Evolutionary conservation across 2,888 invertebrate species (phyloP), one percentile per base, ranked within the genome.

Genomic region (Megamerina dolium): DNA sequence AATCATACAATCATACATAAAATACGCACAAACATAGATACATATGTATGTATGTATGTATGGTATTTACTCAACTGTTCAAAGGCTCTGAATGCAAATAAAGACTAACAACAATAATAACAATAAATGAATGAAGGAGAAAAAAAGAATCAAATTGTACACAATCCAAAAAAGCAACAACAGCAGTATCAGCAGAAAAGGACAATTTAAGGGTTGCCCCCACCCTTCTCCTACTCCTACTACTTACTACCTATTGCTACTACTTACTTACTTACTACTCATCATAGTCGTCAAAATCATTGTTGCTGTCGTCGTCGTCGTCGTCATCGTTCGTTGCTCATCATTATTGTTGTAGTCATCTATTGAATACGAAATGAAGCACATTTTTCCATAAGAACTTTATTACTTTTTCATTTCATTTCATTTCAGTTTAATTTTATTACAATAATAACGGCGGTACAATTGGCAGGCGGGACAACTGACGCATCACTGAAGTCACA

Each of bases 331-430:
- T n/a, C n/a, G n/a, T n/a, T n/a, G n/a, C n/a, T n/a, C n/a, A n/a
- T n/a, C n/a, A n/a, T n/a, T n/a, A 16, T 3, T 13, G 10, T 3
- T 8, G 18, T 10, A 10, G 8, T 37, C 13, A 20, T 30, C 41
- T 30, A 48, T 50, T 57, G 54, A 53, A 50, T 52, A 45, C 39
- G 51, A 41, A 54, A 46, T 51, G 46, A 53, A 45, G 49, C 37
- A 41, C n/a, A n/a, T n/a, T 59, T 57, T 55, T 57, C 59, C 60
- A 63, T 61, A 53, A 61, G 62, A 58, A 61, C 60, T 58, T 60
- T 61, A 60, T 58, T 61, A 60, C 60, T 61, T 60, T 61, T 60
- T 61, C 57, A 63, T 63, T 60, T 58, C 60, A 55, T 60, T 60
- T 63, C 60, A 60, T 63, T 61, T 60, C 50, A 56, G 56, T 61